Conservation (phyloP, 2,113 vertebrate genomes). For the Barbus barbus region DNA sequence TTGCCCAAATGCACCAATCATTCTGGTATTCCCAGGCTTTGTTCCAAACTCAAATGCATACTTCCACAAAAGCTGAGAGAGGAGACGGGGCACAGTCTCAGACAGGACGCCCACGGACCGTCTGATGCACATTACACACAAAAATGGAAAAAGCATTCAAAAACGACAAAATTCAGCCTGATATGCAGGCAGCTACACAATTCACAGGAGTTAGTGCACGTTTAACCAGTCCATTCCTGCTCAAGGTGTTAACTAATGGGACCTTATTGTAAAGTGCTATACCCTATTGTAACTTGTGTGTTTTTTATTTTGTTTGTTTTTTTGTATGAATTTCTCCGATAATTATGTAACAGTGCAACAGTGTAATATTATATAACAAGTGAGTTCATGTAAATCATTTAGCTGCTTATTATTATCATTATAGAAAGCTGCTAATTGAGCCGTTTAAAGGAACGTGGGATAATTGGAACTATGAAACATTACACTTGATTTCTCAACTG, state of each 20-base stretch:
- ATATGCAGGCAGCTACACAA: neutral
- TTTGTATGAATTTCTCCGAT: neutral
- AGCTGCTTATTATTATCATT: neutral
- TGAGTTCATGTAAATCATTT: neutral
- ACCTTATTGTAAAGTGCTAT: too few relatives aligned
- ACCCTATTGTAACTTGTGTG: too few relatives aligned
- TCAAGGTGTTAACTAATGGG: too few relatives aligned
- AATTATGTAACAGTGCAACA: neutral
- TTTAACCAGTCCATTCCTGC: neutral
- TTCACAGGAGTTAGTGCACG: neutral
- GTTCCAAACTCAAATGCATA: conserved; percentile 6
- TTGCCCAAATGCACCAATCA: neutral
- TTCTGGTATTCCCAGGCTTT: conserved; percentile 28
- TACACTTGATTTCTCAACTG: neutral
- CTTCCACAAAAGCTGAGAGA: conserved; percentile 24
- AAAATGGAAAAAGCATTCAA: neutral
- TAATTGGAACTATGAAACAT: neutral
- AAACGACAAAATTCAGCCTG: neutral
- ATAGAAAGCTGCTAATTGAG: neutral
- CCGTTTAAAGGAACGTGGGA: too few relatives aligned
- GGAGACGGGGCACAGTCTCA: conserved; percentile 6
- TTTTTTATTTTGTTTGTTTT: too few relatives aligned
- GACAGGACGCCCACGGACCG: conserved; percentile 16
- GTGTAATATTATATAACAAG: neutral
- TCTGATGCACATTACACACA: conserved; percentile 27